These are phyloP conservation scores for Carcinoscorpius rotundicauda DNA, from an alignment of 1,140 invertebrate species.

Conservation along the genomic window DNA sequence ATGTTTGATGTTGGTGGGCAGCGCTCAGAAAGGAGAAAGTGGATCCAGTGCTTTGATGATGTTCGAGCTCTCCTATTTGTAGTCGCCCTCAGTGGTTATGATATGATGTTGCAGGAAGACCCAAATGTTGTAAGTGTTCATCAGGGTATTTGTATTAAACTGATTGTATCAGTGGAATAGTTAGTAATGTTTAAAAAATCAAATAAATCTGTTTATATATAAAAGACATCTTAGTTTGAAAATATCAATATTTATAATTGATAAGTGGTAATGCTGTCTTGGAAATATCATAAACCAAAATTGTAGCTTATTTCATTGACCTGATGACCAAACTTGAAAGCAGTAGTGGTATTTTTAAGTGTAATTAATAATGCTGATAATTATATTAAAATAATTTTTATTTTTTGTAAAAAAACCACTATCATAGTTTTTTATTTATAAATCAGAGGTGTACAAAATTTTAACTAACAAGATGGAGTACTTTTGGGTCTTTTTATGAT, in stretches of 20 bases:
- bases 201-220: neutral
- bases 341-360: too few relatives aligned
- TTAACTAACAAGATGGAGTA: too few relatives aligned
- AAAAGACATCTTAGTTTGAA: neutral
- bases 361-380: too few relatives aligned
- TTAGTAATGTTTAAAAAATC: neutral
- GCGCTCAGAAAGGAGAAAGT: slow-evolving; percentile 42
- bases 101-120: slow-evolving; percentile 30
- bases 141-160: slow-evolving; percentile 18
- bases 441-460: too few relatives aligned
- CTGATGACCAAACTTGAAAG: too few relatives aligned
- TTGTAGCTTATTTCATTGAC: too few relatives aligned
- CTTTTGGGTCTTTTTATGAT: too few relatives aligned
- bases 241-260: too few relatives aligned
- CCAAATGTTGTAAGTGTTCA: slow-evolving; percentile 40
- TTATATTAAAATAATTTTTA: too few relatives aligned
- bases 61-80: slow-evolving; percentile 51
- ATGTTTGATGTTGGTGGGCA: slow-evolving; percentile 42
- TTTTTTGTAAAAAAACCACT: too few relatives aligned
- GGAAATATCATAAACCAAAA: too few relatives aligned
- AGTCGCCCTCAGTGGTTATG: slow-evolving; percentile 49
- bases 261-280: neutral
- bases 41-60: slow-evolving; percentile 52
- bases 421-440: too few relatives aligned
- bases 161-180: slow-evolving; percentile 19